These are phyloP conservation scores for Hippocampus comes DNA, from an alignment of 2,113 vertebrate species.

Conservation along the genomic window DNA sequence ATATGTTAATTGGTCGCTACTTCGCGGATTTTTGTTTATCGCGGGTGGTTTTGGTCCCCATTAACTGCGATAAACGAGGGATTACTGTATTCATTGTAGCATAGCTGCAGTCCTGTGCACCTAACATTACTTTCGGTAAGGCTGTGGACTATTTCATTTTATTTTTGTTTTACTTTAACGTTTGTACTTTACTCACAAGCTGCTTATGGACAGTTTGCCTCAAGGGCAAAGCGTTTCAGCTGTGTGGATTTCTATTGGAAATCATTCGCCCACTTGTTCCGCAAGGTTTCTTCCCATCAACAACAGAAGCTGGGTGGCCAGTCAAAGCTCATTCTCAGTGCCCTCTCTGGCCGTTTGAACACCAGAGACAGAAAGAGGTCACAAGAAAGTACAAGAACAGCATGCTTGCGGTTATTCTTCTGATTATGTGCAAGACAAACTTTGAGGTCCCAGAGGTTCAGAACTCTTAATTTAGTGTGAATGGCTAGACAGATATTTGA, in stretches of 20 bases:
- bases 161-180: constrained; percentile 26
- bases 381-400: constrained; percentile 8
- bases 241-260: constrained; percentile 64
- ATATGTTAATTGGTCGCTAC: too few species aligned
- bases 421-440: not conserved
- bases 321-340: constrained; percentile 18
- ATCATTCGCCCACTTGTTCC: constrained; percentile 61
- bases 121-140: too few species aligned
- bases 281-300: constrained; percentile 52
- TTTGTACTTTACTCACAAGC: too few species aligned
- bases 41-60: too few species aligned
- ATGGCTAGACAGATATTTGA: not conserved
- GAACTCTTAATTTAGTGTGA: not conserved
- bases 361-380: constrained; percentile 18
- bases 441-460: not conserved
- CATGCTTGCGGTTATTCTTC: not conserved
- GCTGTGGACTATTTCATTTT: not conserved
- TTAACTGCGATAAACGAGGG: too few species aligned
- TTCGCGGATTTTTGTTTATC: too few species aligned
- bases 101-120: too few species aligned
- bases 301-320: constrained; percentile 35
- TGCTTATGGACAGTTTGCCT: constrained; percentile 47
- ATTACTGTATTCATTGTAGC: too few species aligned
- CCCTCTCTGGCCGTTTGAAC: constrained; percentile 22
- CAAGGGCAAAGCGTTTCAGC: constrained; percentile 53